A percentile compares a stretch with the other conserved stretches of the same genome.
Evolutionary conservation across 2,797 vertebrate genomes (phyloP).

Genomic region (Alcedo quadribrachys): DNA sequence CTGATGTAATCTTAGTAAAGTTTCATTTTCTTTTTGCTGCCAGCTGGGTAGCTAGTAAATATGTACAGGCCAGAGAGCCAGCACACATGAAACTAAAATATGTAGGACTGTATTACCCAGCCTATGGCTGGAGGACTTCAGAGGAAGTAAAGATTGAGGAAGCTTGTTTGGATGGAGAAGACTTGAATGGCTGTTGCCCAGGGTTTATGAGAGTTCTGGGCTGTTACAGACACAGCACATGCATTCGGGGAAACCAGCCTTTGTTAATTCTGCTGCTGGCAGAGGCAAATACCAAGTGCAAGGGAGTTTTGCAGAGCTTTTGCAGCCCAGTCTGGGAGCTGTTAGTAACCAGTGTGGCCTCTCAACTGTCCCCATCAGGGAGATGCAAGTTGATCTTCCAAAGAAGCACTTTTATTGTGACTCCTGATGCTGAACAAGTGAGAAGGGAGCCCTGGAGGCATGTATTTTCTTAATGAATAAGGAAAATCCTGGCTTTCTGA

Average conservation of each 20-base stretch:
- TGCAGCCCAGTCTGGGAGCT: neutral
- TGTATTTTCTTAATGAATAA: neutral
- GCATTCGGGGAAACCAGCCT: neutral
- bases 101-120: neutral
- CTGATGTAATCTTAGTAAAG: neutral
- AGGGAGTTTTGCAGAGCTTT: neutral
- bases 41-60: neutral
- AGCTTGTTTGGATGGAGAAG: neutral
- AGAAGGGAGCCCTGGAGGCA: neutral
- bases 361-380: neutral
- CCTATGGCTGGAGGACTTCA: neutral
- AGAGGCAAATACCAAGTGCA: neutral
- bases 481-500: neutral
- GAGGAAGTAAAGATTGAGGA: neutral
- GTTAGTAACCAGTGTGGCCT: neutral
- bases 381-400: neutral
- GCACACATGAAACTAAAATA: neutral
- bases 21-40: neutral
- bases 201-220: neutral
- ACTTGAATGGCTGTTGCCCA: neutral
- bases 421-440: neutral
- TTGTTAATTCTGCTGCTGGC: neutral
- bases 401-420: neutral
- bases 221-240: neutral
- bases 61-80: neutral